Base-by-base conservation (phyloP, 2,113 vertebrate species). In the Mirza zaza region DNA sequence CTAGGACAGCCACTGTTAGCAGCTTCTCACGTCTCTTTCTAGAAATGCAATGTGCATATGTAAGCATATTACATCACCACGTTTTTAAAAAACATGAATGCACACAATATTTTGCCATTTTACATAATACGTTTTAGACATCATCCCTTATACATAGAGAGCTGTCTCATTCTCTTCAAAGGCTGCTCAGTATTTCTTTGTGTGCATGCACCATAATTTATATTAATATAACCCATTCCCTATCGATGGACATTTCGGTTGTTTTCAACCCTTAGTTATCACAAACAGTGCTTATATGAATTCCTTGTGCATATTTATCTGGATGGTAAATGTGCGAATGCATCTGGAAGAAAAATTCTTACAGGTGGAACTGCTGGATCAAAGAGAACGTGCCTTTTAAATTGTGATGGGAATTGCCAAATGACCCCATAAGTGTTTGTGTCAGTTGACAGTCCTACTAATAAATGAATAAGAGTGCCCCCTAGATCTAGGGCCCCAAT, bases 381-480 rank as follows among this genome's bases (percentile, higher is more conserved):
- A 57, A 63, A 79, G 34, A 59, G 32, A 55, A 50, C 2, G 65
- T 39, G 14, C 4, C 34, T 68, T 63, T 81, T 39, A 50, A 39
- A 48, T 61, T 15, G 20, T 34, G 14, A 29, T 11, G 34, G 15
- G 21, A 23, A 39, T 17, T 50, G 52, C n/a, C 32, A 42, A 48
- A 9, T 9, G 45, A 36, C 21, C 25, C 36, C 27, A 4, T 3
- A 11, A 83, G n/a, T 84, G 77, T n/a, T 15, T 25, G 5, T 27
- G 5, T 34, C 4, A 32, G 9, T 3, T 3, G 39, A 39, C n/a
- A 42, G 48, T 17, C 32, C 50, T n/a, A 1, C 1, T 2, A 13
- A 50, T 3, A 75, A 65, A 65, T 73, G 34, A 50, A 65, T 36
- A 73, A 90, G 25, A 86, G 42, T 42, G 29, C 6, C 9, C 9